Base-by-base conservation (phyloP, 2,888 invertebrate species). In the Tiliacea citrago region DNA sequence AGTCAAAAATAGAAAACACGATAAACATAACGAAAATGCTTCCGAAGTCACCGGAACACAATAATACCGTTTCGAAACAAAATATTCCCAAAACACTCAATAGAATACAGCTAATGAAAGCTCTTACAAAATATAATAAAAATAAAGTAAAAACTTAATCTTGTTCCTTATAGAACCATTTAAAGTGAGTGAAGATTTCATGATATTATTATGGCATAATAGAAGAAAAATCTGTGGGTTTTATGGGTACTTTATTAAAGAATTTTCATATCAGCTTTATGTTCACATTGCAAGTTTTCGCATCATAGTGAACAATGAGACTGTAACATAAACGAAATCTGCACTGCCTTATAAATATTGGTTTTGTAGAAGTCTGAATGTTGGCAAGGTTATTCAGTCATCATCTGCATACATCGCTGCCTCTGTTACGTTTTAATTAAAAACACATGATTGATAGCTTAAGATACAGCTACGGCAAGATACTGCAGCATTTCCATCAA, bases 121-220 rank as follows among this genome's bases (percentile, higher is more conserved):
- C 7, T 47, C 21, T n/a, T 45, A 47, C 18, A 53, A 45, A 35
- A 13, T 9, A 16, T 8, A 42, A 29, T 2, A 18, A 63, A 47
- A 55, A 29, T 18, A 16, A 49, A 42, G 13, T 42, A 49, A 42
- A 49, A 49, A 29, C 53, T 42, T 21, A 10, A 29, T 24, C 18
- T 57, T 29, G 21, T 12, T 42, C 1, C 16, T n/a, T 39, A 39
- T 39, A 4, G 1, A 53, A 45, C 21, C 35, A 47, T 12, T 60
- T 21, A 47, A 47, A 74, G 6, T 24, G 47, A 42, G 24, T 73
- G 13, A 62, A 47, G 16, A 55, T 75, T 75, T 49, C 29, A 29
- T 74, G 21, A 47, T 47, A n/a, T n/a, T n/a, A n/a, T n/a, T n/a
- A 73, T 24, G 13, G 24, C 24, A 49, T 49, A 49, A 55, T 49